Conservation (phyloP, 2,888 invertebrate species). For the Cerceris ruficornis region DNA sequence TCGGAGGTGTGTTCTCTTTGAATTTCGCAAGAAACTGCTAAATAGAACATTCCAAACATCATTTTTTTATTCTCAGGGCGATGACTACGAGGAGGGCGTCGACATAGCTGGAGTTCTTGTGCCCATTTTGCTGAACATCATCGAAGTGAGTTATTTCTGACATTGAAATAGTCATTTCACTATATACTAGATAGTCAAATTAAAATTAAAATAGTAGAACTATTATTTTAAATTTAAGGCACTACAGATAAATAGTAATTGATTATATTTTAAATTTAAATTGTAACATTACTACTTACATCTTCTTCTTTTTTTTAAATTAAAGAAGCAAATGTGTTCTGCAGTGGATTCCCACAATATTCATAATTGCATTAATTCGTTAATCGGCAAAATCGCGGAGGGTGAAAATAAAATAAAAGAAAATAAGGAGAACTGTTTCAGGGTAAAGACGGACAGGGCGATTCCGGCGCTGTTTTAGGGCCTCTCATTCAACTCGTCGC, state of each 20-base stretch:
- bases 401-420: neutral
- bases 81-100: constrained; percentile 45
- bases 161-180: too few species aligned
- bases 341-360: too few species aligned
- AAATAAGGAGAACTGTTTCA: constrained; percentile 49
- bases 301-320: too few species aligned
- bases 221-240: too few species aligned
- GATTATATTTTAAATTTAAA: too few species aligned
- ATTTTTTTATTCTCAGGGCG: constrained; percentile 45
- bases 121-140: constrained; percentile 52
- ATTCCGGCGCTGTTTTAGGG: constrained; percentile 74
- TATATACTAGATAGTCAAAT: too few species aligned
- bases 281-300: too few species aligned
- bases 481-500: constrained; percentile 72
- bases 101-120: constrained; percentile 54
- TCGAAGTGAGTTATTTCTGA: constrained; percentile 46
- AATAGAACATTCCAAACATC: neutral
- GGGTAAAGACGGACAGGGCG: constrained; percentile 75
- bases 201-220: too few species aligned
- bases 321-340: too few species aligned
- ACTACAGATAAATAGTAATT: too few species aligned
- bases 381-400: too few species aligned
- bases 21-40: neutral
- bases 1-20: constrained; percentile 70
- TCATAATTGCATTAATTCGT: too few species aligned